Evolutionary conservation across 2,888 invertebrate species (phyloP).

Genomic region (Drosophila acutilabella): DNA sequence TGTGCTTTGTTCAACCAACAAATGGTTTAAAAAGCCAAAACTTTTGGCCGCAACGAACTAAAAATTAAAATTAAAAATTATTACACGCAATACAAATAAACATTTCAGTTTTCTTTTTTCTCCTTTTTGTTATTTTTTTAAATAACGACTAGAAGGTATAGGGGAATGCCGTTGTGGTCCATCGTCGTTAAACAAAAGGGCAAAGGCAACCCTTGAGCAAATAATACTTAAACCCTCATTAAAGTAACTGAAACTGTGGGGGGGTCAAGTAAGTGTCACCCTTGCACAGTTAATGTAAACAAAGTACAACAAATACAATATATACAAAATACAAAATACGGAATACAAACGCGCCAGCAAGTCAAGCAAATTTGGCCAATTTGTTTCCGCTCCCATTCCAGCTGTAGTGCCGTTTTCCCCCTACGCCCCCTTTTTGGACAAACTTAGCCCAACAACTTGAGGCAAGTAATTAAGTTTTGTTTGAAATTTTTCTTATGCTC

Average conservation of each 20-base stretch:
- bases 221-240: conserved; percentile 81
- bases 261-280: conserved; percentile 64
- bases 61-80: conserved; percentile 79
- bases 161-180: conserved; percentile 25
- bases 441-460: conserved; percentile 14
- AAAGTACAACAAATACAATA: conserved; percentile 63
- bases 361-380: conserved; percentile 80
- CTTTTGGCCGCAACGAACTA: conserved; percentile 64
- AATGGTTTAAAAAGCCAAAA: conserved; percentile 42
- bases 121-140: conserved; percentile 34
- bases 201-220: conserved; percentile 76
- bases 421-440: not conserved
- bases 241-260: conserved; percentile 57
- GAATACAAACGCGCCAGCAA: conserved; percentile 67
- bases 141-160: conserved; percentile 66
- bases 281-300: conserved; percentile 78
- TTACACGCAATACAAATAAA: conserved; percentile 64
- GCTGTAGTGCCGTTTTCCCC: conserved; percentile 1
- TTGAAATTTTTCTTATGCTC: conserved; percentile 76
- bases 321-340: conserved; percentile 29
- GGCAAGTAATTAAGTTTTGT: conserved; percentile 77
- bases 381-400: conserved; percentile 56
- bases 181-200: conserved; percentile 69
- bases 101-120: conserved; percentile 28
- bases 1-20: conserved; percentile 10